A percentile compares a stretch with the other conserved stretches of the same genome.
phyloP scores from a whole-genome alignment of 1,140 invertebrate genomes.

The Leptinotarsa lineolata region DNA sequence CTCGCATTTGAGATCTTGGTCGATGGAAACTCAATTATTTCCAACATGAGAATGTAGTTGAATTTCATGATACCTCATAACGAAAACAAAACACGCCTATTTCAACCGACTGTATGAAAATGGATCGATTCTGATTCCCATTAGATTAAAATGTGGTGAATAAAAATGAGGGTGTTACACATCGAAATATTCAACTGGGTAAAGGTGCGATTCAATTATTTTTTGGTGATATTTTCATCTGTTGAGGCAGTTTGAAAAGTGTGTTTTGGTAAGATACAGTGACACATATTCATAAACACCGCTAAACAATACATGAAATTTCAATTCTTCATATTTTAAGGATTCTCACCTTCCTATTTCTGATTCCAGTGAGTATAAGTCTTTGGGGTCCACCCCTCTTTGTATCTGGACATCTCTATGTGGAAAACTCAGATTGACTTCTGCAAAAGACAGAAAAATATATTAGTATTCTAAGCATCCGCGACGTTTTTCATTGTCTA shows the following conservation, averaged over 20 bases:
- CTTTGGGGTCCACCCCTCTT: constrained; percentile 76
- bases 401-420: constrained; percentile 80
- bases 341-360: constrained; percentile 75
- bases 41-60: background rate
- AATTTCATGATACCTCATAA: background rate
- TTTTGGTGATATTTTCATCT: too few relatives aligned
- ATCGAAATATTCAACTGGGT: too few relatives aligned
- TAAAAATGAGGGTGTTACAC: too few relatives aligned
- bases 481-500: background rate
- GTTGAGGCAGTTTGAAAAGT: too few relatives aligned
- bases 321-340: background rate
- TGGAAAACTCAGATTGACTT: constrained; percentile 81
- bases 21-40: background rate
- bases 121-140: background rate
- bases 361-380: constrained; percentile 77
- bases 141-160: too few relatives aligned
- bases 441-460: constrained; percentile 61
- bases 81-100: background rate
- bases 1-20: background rate
- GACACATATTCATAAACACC: too few relatives aligned
- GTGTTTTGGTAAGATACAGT: too few relatives aligned
- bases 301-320: too few relatives aligned
- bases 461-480: too few relatives aligned
- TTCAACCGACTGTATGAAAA: background rate
- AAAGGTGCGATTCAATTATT: too few relatives aligned